phyloP scores from a whole-genome alignment of 1,140 invertebrate species.

The Drosophila jambulina region DNA sequence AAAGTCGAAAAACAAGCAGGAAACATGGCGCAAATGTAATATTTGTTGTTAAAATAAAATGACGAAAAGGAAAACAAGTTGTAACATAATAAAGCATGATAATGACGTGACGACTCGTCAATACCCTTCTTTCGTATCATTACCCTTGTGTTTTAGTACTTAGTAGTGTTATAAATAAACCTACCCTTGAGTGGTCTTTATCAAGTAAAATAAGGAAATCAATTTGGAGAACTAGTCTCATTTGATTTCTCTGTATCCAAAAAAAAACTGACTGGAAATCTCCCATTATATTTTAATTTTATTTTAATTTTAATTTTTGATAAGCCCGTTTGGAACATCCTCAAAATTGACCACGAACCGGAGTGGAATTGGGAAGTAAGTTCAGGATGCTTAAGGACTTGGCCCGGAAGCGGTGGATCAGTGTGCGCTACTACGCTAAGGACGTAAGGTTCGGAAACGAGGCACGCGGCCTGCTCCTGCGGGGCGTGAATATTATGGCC shows the following conservation, averaged over 20 bases:
- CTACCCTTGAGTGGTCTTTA: not conserved
- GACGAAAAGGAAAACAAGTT: constrained; percentile 65
- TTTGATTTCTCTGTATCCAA: not conserved
- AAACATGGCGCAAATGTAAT: constrained; percentile 77
- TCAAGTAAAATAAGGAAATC: not conserved
- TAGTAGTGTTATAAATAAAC: too few species aligned
- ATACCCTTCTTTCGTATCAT: constrained; percentile 23
- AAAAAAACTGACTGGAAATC: not conserved
- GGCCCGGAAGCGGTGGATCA: not conserved
- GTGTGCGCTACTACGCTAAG: constrained; percentile 88
- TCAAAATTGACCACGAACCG: constrained; percentile 12
- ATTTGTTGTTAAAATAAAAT: constrained; percentile 82
- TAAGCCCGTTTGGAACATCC: not conserved
- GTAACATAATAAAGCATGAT: constrained; percentile 50
- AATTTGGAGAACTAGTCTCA: not conserved
- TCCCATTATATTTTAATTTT: not conserved
- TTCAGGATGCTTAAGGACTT: constrained; percentile 17
- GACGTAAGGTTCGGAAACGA: constrained; percentile 97
- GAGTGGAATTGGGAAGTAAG: not conserved
- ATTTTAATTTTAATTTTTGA: not conserved
- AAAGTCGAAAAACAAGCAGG: constrained; percentile 65
- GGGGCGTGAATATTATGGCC: constrained; percentile 96
- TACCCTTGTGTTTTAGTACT: constrained; percentile 18
- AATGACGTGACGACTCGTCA: not conserved
- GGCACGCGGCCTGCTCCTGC: constrained; percentile 94